Evolutionary conservation across 1,140 invertebrate genomes (phyloP).

Genomic region (Colletes gigas): DNA sequence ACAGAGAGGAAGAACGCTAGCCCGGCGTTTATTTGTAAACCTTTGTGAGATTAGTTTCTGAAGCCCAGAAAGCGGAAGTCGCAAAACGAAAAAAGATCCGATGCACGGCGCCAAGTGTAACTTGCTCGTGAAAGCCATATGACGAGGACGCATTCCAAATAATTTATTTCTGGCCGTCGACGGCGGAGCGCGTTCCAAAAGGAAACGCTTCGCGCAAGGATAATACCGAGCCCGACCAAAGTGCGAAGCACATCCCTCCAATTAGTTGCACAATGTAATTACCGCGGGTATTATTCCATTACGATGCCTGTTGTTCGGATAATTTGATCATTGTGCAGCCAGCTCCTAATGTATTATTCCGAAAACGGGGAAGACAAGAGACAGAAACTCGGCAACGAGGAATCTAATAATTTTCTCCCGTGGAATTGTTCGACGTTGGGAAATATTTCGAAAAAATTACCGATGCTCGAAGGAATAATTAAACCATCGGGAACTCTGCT

Average conservation of each 20-base stretch:
- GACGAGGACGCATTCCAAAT: slow-evolving; percentile 53
- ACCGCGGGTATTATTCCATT: slow-evolving; percentile 47
- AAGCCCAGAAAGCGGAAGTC: slow-evolving; percentile 51
- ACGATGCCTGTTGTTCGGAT: slow-evolving; percentile 48
- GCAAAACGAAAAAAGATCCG: slow-evolving; percentile 27
- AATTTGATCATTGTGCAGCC: slow-evolving; percentile 42
- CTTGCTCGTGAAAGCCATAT: slow-evolving; percentile 42
- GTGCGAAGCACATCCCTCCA: slow-evolving; percentile 46
- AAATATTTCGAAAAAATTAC: background rate
- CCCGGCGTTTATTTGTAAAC: slow-evolving; percentile 49
- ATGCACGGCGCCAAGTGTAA: slow-evolving; percentile 25
- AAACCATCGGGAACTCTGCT: too few relatives aligned
- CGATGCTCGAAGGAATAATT: too few relatives aligned
- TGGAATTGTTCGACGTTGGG: background rate
- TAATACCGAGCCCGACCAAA: slow-evolving; percentile 34
- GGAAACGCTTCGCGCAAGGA: slow-evolving; percentile 32
- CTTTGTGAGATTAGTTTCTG: slow-evolving; percentile 54
- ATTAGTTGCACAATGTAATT: slow-evolving; percentile 49
- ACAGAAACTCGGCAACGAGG: background rate
- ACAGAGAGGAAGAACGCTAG: background rate
- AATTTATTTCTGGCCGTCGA: slow-evolving; percentile 48
- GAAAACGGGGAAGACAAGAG: background rate
- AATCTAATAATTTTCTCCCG: background rate
- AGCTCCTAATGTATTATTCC: slow-evolving; percentile 29
- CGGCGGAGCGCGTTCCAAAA: slow-evolving; percentile 1